phyloP scores from a whole-genome alignment of 2,888 invertebrate species.

The Cosmia trapezina region DNA sequence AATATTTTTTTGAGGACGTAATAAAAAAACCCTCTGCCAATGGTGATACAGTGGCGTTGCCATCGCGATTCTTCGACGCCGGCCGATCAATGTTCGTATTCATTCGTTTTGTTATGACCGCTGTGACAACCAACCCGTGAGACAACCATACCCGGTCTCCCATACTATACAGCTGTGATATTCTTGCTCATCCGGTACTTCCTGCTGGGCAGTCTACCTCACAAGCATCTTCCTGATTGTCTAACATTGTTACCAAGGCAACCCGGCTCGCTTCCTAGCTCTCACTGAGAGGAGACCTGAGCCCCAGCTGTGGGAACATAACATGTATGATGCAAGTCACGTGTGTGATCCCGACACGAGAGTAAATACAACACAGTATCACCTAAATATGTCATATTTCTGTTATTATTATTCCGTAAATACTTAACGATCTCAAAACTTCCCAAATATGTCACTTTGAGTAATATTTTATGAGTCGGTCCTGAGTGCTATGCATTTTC shows the following conservation, averaged over 20 bases:
- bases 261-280: background rate
- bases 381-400: background rate
- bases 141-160: no score
- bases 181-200: background rate
- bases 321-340: background rate
- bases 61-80: no score
- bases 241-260: background rate
- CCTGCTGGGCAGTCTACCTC: background rate
- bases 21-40: background rate
- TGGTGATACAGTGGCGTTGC: background rate
- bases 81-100: no score
- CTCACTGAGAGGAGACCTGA: background rate
- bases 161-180: no score
- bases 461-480: constrained; percentile 38
- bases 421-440: constrained; percentile 17
- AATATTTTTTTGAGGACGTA: background rate
- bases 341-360: background rate
- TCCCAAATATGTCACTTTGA: constrained; percentile 38
- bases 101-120: no score
- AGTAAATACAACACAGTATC: background rate
- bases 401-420: background rate
- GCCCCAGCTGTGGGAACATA: background rate
- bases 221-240: no score
- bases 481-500: constrained; percentile 58
- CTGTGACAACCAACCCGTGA: no score